These are phyloP conservation scores for Scolopax bukidnonensis DNA, from an alignment of 2,797 vertebrate genomes.

Conservation along the genomic window DNA sequence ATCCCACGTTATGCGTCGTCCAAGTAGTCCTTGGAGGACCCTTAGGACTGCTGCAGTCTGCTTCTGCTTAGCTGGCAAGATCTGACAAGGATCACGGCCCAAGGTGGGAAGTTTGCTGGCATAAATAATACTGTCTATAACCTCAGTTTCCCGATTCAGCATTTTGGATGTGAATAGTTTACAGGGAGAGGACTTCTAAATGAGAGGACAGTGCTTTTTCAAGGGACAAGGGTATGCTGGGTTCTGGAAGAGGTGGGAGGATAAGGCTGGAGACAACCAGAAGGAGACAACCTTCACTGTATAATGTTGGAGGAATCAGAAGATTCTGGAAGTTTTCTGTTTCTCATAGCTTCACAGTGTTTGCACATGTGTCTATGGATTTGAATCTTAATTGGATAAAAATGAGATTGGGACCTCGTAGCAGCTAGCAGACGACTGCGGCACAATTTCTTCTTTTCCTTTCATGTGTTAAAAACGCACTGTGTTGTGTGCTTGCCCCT, in stretches of 20 bases:
- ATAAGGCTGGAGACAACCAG: neutral
- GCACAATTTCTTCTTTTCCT: neutral
- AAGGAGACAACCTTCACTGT: neutral
- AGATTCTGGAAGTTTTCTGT: neutral
- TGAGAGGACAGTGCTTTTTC: neutral
- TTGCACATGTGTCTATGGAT: neutral
- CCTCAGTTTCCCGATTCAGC: constrained; percentile 28
- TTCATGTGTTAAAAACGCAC: neutral
- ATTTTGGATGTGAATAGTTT: neutral
- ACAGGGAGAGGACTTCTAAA: constrained; percentile 1
- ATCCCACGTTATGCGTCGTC: neutral
- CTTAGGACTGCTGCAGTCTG: constrained; percentile 40
- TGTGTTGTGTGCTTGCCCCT: neutral
- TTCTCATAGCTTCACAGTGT: neutral
- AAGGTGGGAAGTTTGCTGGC: constrained; percentile 54
- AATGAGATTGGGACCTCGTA: neutral
- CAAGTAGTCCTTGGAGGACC: constrained; percentile 53
- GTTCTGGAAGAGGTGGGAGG: neutral
- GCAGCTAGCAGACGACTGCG: neutral
- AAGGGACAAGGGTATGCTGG: neutral
- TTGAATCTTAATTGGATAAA: neutral
- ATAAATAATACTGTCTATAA: constrained; percentile 32
- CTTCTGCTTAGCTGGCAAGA: constrained; percentile 55
- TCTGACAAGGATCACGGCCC: constrained; percentile 51
- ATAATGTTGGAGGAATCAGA: neutral